Evolutionary conservation across 2,797 vertebrate species (phyloP).

Genomic region (Pitangus sulphuratus): DNA sequence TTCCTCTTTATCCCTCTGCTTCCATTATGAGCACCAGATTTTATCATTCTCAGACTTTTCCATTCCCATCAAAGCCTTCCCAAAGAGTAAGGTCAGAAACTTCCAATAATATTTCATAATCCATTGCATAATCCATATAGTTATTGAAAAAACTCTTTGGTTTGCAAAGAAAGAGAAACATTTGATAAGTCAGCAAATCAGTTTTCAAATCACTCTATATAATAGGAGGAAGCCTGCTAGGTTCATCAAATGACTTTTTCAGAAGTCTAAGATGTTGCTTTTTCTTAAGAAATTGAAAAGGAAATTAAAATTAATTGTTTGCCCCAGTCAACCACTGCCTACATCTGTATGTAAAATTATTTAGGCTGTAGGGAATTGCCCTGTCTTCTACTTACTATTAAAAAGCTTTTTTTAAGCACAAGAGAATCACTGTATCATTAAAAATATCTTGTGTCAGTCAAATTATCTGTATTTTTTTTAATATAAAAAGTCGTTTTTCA

Average conservation of each 20-base stretch:
- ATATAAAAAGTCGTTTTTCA: not conserved
- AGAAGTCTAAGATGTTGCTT: not conserved
- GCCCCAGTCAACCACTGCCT: not conserved
- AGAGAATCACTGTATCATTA: not conserved
- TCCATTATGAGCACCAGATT: not conserved
- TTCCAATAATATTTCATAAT: not conserved
- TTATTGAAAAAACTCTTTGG: not conserved
- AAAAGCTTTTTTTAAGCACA: not conserved
- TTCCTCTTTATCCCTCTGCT: not conserved
- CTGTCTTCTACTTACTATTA: not conserved
- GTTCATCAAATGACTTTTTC: not conserved
- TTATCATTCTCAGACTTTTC: not conserved
- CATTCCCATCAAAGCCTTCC: not conserved
- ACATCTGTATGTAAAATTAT: not conserved
- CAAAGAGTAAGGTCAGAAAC: not conserved
- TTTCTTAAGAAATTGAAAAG: not conserved
- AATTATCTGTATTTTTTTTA: not conserved
- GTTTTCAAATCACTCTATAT: not conserved
- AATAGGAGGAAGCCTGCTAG: not conserved
- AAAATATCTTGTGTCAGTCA: not conserved
- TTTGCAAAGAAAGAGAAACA: not conserved
- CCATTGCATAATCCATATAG: not conserved
- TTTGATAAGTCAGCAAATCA: not conserved
- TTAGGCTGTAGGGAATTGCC: not conserved
- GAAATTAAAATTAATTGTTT: not conserved